These are phyloP conservation scores for Whitmania pigra DNA, from an alignment of 1,140 invertebrate genomes.

Conservation along the genomic window DNA sequence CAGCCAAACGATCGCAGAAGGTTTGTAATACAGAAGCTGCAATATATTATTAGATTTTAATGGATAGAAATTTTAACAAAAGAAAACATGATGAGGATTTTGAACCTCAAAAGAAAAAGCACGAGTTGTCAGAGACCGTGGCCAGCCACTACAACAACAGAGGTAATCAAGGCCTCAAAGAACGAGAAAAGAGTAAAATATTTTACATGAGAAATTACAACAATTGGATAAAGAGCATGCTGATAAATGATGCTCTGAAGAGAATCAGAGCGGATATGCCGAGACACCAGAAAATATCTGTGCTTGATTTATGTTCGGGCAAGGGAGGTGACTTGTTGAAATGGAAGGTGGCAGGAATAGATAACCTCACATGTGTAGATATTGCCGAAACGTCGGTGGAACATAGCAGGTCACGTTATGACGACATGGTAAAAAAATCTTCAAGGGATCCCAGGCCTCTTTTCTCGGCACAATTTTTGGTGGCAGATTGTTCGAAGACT, in stretches of 20 bases:
- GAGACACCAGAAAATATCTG: conserved; percentile 28
- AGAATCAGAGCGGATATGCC: too few species aligned
- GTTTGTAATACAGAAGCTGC: not conserved
- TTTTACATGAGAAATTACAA: conserved; percentile 90
- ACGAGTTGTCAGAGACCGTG: conserved; percentile 31
- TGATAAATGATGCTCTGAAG: conserved; percentile 50
- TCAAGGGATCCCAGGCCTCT: conserved; percentile 31
- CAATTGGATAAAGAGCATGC: conserved; percentile 94
- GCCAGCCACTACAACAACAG: conserved; percentile 46
- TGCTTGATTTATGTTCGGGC: conserved; percentile 59
- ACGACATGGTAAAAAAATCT: conserved; percentile 38
- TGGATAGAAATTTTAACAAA: too few species aligned
- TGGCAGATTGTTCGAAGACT: conserved; percentile 77
- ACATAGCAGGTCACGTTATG: conserved; percentile 54
- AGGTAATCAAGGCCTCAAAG: conserved; percentile 60
- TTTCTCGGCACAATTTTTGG: conserved; percentile 76
- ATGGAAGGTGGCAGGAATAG: conserved; percentile 72
- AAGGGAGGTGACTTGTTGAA: conserved; percentile 94
- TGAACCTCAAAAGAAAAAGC: conserved; percentile 37
- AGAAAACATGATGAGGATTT: too few species aligned
- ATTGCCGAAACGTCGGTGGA: conserved; percentile 55
- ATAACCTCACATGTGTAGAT: conserved; percentile 72
- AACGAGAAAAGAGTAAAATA: conserved; percentile 72
- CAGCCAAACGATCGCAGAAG: too few species aligned
- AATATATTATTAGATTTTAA: too few species aligned